Conservation (phyloP, 2,888 invertebrate genomes). For the Timema cristinae region DNA sequence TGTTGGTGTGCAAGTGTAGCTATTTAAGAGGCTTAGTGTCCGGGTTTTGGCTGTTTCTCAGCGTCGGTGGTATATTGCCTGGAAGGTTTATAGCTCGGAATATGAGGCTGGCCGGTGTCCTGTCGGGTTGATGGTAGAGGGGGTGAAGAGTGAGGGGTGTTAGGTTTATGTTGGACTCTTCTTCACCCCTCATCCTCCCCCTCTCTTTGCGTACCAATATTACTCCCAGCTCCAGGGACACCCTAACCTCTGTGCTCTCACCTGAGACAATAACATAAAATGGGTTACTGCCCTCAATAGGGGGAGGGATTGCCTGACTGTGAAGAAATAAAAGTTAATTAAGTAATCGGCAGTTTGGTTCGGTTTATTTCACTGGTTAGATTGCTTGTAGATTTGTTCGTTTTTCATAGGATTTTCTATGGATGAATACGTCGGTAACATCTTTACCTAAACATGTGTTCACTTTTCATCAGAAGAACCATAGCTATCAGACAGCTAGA, state of each 20-base stretch:
- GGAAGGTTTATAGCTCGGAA: conserved; percentile 6
- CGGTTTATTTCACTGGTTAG: neutral
- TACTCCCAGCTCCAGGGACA: too few relatives aligned
- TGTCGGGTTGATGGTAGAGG: neutral
- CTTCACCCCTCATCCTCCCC: neutral
- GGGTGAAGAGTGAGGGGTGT: neutral
- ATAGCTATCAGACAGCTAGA: too few relatives aligned
- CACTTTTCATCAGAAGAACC: too few relatives aligned
- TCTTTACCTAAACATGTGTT: too few relatives aligned
- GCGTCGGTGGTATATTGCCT: neutral
- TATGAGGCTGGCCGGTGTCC: conserved; percentile 1
- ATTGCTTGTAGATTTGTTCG: too few relatives aligned
- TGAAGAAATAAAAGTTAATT: conserved; percentile 5
- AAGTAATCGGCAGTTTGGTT: conserved; percentile 9
- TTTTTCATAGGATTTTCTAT: too few relatives aligned
- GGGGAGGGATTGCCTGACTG: neutral
- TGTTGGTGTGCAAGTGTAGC: neutral
- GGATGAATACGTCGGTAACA: too few relatives aligned
- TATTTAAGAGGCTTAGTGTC: conserved; percentile 10
- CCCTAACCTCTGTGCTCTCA: neutral
- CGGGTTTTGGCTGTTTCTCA: neutral
- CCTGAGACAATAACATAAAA: conserved; percentile 15
- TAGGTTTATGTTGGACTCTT: too few relatives aligned
- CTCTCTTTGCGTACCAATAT: neutral
- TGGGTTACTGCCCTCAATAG: conserved; percentile 11